Evolutionary conservation across 1,140 invertebrate genomes (phyloP).

Genomic region (Myzus persicae): DNA sequence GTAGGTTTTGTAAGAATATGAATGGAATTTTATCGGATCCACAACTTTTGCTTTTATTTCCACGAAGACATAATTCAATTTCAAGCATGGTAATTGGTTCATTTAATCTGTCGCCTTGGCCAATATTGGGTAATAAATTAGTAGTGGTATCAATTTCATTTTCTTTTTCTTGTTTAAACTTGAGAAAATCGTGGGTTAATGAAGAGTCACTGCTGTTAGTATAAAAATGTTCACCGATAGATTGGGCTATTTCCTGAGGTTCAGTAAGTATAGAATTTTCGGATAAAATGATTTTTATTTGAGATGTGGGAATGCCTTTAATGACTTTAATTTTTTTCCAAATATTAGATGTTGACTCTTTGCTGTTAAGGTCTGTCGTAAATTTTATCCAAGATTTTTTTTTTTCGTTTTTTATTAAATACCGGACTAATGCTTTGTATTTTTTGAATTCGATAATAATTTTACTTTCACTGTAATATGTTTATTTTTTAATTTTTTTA

Average conservation of each 20-base stretch:
- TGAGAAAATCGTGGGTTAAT: background rate
- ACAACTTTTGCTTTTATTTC: too few species aligned
- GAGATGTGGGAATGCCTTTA: background rate
- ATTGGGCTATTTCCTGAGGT: too few species aligned
- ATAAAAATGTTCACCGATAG: too few species aligned
- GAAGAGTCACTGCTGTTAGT: background rate
- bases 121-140: too few species aligned
- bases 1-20: too few species aligned
- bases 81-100: too few species aligned
- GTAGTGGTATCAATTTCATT: background rate
- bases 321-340: background rate
- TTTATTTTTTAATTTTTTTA: too few species aligned
- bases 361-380: background rate
- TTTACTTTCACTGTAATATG: too few species aligned
- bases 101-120: too few species aligned
- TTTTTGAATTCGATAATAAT: background rate
- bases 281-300: background rate
- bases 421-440: background rate
- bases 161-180: background rate
- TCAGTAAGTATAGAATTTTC: too few species aligned
- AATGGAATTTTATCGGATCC: too few species aligned
- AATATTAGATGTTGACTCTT: background rate
- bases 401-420: constrained; percentile 4
- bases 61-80: too few species aligned
- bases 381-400: background rate